phyloP scores from a whole-genome alignment of 2,113 vertebrate species.

The Oncorhynchus kisutch region DNA sequence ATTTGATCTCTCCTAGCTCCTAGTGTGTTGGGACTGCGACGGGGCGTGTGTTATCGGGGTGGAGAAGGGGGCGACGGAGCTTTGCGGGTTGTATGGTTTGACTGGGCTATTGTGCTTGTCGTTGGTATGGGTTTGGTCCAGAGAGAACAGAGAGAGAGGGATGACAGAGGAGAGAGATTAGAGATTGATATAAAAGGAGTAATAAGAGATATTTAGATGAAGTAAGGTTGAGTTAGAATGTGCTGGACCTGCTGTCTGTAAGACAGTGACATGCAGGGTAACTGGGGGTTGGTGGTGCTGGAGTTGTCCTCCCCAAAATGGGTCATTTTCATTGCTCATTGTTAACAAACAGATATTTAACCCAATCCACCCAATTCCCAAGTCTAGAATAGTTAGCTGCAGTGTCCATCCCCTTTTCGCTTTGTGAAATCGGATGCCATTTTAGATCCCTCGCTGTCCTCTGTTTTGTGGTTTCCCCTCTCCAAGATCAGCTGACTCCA shows the following conservation, averaged over 20 bases:
- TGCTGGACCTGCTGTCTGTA: neutral
- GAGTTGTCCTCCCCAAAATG: neutral
- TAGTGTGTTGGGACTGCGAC: neutral
- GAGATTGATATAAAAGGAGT: conserved; percentile 25
- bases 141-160: neutral
- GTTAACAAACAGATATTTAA: conserved; percentile 23
- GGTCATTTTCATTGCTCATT: conserved; percentile 52
- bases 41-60: neutral
- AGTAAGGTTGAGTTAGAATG: neutral
- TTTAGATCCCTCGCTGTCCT: conserved; percentile 3
- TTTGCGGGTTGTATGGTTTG: neutral
- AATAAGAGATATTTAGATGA: neutral
- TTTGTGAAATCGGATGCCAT: neutral
- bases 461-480: neutral
- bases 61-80: neutral
- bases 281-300: neutral
- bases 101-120: neutral
- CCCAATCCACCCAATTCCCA: neutral
- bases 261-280: neutral
- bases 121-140: neutral
- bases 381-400: conserved; percentile 15
- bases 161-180: neutral
- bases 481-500: conserved; percentile 35
- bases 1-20: neutral
- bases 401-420: conserved; percentile 16